phyloP scores from a whole-genome alignment of 2,888 invertebrate species.

The Cremastinae sp. region DNA sequence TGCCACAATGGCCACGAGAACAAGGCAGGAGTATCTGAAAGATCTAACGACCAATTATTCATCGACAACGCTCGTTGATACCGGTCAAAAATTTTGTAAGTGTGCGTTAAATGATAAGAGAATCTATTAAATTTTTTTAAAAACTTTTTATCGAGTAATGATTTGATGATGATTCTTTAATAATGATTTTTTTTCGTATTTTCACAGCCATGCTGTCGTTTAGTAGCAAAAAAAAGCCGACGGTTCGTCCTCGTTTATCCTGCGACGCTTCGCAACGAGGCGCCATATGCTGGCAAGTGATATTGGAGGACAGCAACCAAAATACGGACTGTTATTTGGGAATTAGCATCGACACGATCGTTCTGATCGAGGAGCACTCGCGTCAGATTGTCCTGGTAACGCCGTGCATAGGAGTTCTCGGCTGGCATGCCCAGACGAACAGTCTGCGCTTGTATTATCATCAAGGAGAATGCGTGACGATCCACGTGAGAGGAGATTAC shows the following conservation, averaged over 20 bases:
- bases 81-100: conserved; percentile 93
- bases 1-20: conserved; percentile 97
- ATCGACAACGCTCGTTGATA: conserved; percentile 90
- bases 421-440: conserved; percentile 85
- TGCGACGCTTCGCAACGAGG: conserved; percentile 89
- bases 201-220: conserved; percentile 89
- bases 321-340: conserved; percentile 90
- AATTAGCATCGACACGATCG: conserved; percentile 92
- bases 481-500: conserved; percentile 87
- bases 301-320: conserved; percentile 87
- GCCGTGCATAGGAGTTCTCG: conserved; percentile 91
- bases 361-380: conserved; percentile 91
- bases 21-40: conserved; percentile 96
- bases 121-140: not conserved
- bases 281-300: conserved; percentile 92
- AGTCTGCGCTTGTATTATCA: conserved; percentile 93
- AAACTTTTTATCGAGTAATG: too few relatives aligned
- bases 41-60: conserved; percentile 94
- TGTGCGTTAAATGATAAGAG: conserved; percentile 61
- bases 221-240: conserved; percentile 89
- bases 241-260: conserved; percentile 87
- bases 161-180: not conserved
- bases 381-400: conserved; percentile 92
- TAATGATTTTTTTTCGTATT: conserved; percentile 71
- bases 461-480: conserved; percentile 94